These are phyloP conservation scores for Agonopterix arenella DNA, from an alignment of 2,888 invertebrate genomes.

Conservation along the genomic window DNA sequence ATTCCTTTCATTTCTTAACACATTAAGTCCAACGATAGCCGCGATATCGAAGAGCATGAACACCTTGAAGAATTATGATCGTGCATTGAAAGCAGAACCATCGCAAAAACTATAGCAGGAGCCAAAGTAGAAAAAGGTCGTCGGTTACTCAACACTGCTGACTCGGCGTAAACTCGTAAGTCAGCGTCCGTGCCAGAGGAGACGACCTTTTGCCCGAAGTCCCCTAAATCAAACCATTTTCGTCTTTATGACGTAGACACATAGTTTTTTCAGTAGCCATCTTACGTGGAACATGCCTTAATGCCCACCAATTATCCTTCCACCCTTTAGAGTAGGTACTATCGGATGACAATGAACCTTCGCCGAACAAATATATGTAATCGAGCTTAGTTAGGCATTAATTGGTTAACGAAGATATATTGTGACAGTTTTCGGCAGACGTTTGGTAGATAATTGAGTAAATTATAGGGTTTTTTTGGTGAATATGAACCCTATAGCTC, in stretches of 20 bases:
- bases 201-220: not conserved
- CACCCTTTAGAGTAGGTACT: conserved; percentile 2
- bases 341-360: conserved; percentile 12
- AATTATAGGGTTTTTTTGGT: no score
- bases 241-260: no score
- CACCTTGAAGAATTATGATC: no score
- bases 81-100: no score
- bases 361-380: conserved; percentile 7
- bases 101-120: no score
- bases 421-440: not conserved
- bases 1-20: no score
- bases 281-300: conserved; percentile 2
- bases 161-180: conserved; percentile 27
- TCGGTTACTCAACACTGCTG: conserved; percentile 8
- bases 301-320: conserved; percentile 16
- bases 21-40: no score
- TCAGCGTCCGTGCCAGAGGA: conserved; percentile 27
- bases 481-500: no score
- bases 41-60: no score
- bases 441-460: no score
- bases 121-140: not conserved
- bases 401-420: conserved; percentile 4
- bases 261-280: no score
- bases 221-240: no score
- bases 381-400: conserved; percentile 4